Percentiles rank a stretch among this genome's conserved stretches.
These are phyloP conservation scores for Butorides virescens DNA, from an alignment of 2,113 vertebrate genomes.

Conservation along the genomic window DNA sequence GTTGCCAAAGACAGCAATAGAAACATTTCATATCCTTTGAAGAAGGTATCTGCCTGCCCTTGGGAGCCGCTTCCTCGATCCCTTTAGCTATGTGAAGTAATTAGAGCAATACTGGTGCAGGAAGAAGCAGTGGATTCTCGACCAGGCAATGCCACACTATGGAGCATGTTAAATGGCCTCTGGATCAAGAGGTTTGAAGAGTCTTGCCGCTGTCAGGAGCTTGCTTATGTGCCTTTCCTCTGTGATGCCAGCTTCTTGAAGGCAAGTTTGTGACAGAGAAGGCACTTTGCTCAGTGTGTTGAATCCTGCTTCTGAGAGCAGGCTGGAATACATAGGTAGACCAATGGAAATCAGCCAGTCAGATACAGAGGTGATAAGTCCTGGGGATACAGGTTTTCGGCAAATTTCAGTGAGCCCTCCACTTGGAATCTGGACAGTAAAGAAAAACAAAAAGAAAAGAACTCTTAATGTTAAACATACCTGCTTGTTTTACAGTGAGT, in stretches of 20 bases:
- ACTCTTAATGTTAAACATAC: neutral
- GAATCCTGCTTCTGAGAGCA: slow-evolving; percentile 81
- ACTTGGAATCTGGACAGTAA: slow-evolving; percentile 86
- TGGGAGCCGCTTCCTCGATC: slow-evolving; percentile 40
- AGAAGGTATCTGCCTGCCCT: slow-evolving; percentile 39
- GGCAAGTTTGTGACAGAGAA: slow-evolving; percentile 83
- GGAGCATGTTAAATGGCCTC: slow-evolving; percentile 67
- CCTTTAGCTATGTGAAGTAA: slow-evolving; percentile 39
- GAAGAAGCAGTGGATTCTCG: slow-evolving; percentile 60
- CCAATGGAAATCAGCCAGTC: slow-evolving; percentile 95
- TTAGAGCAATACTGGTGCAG: slow-evolving; percentile 28
- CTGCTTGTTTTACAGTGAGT: neutral
- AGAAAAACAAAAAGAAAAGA: neutral
- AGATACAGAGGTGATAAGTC: slow-evolving; percentile 80
- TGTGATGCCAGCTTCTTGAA: slow-evolving; percentile 86
- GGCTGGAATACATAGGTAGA: slow-evolving; percentile 87
- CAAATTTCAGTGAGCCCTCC: slow-evolving; percentile 92
- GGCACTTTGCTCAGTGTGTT: slow-evolving; percentile 85
- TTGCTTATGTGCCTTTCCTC: slow-evolving; percentile 88
- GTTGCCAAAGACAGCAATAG: neutral
- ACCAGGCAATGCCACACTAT: neutral
- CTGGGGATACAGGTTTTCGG: slow-evolving; percentile 83
- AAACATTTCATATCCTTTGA: slow-evolving; percentile 2
- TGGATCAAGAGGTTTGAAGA: slow-evolving; percentile 72
- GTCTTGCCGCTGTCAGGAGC: slow-evolving; percentile 85